Conservation (phyloP, 1,140 invertebrate genomes). For the Drosophila ogumai region DNA sequence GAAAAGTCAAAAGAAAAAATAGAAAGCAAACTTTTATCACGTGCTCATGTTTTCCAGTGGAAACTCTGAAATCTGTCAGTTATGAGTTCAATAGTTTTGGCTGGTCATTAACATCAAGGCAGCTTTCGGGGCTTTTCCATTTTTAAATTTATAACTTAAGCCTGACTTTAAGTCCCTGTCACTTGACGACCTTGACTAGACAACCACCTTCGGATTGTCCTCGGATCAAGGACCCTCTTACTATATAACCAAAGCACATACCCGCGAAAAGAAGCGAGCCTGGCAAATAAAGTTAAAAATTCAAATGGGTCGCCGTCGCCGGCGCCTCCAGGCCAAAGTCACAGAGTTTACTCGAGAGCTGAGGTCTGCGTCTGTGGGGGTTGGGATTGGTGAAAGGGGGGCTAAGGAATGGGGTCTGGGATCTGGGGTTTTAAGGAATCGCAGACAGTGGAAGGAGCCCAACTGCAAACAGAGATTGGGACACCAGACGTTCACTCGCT, state of each 20-base stretch:
- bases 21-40: constrained; percentile 64
- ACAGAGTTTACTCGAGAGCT: constrained; percentile 14
- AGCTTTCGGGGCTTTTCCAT: background rate
- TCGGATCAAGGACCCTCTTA: constrained; percentile 29
- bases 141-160: constrained; percentile 5
- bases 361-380: constrained; percentile 23
- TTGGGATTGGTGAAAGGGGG: background rate
- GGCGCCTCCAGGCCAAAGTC: constrained; percentile 20
- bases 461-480: constrained; percentile 56
- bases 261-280: constrained; percentile 15
- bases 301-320: constrained; percentile 27
- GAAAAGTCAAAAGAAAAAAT: background rate
- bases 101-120: constrained; percentile 56
- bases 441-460: constrained; percentile 19
- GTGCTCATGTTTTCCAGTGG: constrained; percentile 51
- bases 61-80: constrained; percentile 37
- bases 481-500: constrained; percentile 71
- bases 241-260: constrained; percentile 6
- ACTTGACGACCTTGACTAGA: constrained; percentile 40
- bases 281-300: constrained; percentile 51
- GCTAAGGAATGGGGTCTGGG: background rate
- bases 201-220: constrained; percentile 14
- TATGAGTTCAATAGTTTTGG: constrained; percentile 60
- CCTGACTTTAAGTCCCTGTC: constrained; percentile 6
- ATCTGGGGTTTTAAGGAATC: constrained; percentile 18